Conservation (phyloP, 2,797 vertebrate genomes). For the Eulemur coronatus region DNA sequence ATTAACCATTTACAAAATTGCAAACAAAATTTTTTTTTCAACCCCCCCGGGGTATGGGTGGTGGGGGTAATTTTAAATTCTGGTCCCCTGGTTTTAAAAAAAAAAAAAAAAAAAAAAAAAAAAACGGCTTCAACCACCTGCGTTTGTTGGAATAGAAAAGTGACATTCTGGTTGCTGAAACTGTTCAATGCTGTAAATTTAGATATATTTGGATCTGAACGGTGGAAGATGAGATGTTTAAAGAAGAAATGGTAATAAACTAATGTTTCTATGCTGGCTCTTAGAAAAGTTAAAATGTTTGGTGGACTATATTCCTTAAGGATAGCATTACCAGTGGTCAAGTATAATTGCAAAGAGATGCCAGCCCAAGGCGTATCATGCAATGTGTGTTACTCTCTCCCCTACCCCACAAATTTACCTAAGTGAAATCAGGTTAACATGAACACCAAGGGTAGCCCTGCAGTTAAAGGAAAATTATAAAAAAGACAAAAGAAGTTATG, state of each 20-base stretch:
- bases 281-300: background rate
- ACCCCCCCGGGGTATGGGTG: too few species aligned
- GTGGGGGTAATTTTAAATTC: too few species aligned
- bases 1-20: too few species aligned
- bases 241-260: constrained; percentile 3
- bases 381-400: background rate
- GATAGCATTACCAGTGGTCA: background rate
- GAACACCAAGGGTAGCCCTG: background rate
- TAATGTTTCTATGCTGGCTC: background rate
- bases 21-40: too few species aligned
- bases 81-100: too few species aligned
- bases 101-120: constrained; percentile 27
- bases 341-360: background rate
- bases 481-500: background rate
- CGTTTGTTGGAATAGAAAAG: background rate
- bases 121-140: background rate
- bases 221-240: background rate
- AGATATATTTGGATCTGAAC: background rate
- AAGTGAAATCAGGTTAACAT: background rate
- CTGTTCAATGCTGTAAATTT: background rate
- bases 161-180: background rate
- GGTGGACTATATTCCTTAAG: background rate
- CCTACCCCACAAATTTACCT: background rate
- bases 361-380: too few species aligned
- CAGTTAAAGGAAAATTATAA: background rate